phyloP scores from a whole-genome alignment of 1,140 invertebrate species.

The Bombyx mandarina region DNA sequence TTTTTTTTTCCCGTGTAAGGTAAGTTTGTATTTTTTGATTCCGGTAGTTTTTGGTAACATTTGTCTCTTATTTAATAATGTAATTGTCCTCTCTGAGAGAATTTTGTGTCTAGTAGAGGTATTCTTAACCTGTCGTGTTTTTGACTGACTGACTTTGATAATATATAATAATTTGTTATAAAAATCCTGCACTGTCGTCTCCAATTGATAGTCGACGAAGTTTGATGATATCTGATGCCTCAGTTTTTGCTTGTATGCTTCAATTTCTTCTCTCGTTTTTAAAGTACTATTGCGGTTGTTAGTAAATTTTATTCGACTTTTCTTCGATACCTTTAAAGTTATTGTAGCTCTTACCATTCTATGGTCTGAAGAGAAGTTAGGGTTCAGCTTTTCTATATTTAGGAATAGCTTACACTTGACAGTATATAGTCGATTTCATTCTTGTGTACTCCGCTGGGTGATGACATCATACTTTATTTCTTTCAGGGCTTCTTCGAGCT shows the following conservation, averaged over 20 bases:
- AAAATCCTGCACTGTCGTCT: too few relatives aligned
- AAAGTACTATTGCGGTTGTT: not conserved
- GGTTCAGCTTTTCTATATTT: constrained; percentile 3
- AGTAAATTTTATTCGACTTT: constrained; percentile 1
- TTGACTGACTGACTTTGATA: not conserved
- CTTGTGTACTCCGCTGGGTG: constrained; percentile 7
- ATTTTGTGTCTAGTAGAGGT: not conserved
- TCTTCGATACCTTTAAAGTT: constrained; percentile 2
- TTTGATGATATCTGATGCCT: too few relatives aligned
- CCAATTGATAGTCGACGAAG: too few relatives aligned
- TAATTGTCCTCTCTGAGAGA: not conserved
- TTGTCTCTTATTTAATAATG: not conserved
- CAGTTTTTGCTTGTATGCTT: not conserved
- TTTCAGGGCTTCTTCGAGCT: too few relatives aligned
- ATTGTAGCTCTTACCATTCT: constrained; percentile 7
- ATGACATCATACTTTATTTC: constrained; percentile 1
- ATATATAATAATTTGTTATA: not conserved
- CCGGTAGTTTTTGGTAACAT: not conserved
- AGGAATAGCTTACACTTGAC: constrained; percentile 2
- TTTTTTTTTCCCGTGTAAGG: not conserved
- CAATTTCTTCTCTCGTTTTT: not conserved
- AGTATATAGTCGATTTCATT: constrained; percentile 9
- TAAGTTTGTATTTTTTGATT: too few relatives aligned
- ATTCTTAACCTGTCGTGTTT: not conserved
- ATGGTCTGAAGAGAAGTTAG: constrained; percentile 5